phyloP scores from a whole-genome alignment of 2,888 invertebrate genomes.

The Caenorhabditis sinica region DNA sequence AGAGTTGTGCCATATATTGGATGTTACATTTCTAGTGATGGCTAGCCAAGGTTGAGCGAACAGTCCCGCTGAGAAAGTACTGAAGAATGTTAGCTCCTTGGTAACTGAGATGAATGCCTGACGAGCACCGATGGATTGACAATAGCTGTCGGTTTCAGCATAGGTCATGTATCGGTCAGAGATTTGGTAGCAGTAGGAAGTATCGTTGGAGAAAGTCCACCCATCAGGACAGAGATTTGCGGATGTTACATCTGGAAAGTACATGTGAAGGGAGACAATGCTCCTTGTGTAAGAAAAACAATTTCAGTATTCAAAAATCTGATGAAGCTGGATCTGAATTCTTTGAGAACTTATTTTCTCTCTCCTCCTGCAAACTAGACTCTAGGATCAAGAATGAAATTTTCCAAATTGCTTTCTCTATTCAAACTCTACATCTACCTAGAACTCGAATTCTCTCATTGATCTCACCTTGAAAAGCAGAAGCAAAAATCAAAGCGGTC shows the following conservation, averaged over 20 bases:
- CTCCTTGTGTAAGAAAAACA: no score
- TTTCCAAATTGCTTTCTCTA: neutral
- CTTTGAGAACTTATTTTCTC: neutral
- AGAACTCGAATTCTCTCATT: neutral
- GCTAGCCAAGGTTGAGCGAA: conserved; percentile 57
- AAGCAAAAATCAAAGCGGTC: conserved; percentile 24
- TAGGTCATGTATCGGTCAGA: conserved; percentile 38
- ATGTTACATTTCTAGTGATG: conserved; percentile 26
- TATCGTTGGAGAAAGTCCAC: conserved; percentile 50
- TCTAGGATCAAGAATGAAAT: neutral
- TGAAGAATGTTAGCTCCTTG: conserved; percentile 28
- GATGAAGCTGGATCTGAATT: no score
- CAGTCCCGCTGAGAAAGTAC: conserved; percentile 5
- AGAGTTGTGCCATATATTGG: conserved; percentile 36
- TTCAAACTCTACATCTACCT: neutral
- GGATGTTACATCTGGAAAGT: conserved; percentile 18
- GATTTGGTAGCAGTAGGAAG: conserved; percentile 48
- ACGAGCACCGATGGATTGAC: conserved; percentile 45
- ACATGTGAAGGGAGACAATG: no score
- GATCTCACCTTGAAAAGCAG: conserved; percentile 13
- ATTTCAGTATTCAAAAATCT: no score
- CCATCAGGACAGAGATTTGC: conserved; percentile 40
- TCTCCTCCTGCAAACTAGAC: neutral
- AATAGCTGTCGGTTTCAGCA: conserved; percentile 43
- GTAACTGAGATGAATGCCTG: conserved; percentile 21